Conservation (phyloP, 1,140 invertebrate species). For the Spodoptera litura region DNA sequence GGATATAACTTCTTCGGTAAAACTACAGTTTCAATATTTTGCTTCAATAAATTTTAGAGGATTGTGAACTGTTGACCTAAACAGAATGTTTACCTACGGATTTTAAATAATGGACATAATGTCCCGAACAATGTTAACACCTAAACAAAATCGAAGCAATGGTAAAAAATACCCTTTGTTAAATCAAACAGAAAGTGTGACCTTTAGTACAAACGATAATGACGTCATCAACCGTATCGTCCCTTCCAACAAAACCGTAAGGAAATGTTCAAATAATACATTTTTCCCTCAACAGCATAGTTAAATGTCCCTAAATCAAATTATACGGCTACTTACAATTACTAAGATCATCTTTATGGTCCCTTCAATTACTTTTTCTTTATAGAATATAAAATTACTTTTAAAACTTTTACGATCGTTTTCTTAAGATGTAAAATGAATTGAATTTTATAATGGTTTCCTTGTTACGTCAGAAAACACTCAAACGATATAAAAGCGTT, state of each 20-base stretch:
- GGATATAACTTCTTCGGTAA: no score
- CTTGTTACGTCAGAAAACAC: conserved; percentile 21
- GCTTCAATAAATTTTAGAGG: no score
- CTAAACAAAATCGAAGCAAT: neutral
- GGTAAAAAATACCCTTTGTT: neutral
- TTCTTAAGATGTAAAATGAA: conserved; percentile 11
- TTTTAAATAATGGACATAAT: no score
- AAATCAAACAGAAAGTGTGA: no score
- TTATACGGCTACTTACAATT: conserved; percentile 35
- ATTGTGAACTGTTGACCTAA: no score
- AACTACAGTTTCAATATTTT: no score
- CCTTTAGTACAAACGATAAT: no score
- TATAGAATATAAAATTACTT: conserved; percentile 2
- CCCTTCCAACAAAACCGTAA: neutral
- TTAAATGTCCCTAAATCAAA: conserved; percentile 20
- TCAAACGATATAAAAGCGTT: neutral
- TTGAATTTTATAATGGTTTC: conserved; percentile 9
- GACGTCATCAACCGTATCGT: neutral
- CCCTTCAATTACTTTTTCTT: conserved; percentile 13
- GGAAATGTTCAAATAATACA: conserved; percentile 17
- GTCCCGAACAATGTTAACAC: neutral
- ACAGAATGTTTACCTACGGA: no score
- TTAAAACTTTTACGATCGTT: conserved; percentile 9
- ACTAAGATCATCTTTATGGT: conserved; percentile 14
- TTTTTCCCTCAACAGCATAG: neutral